These are phyloP conservation scores for Orgyia antiqua DNA, from an alignment of 2,888 invertebrate genomes.

Conservation along the genomic window DNA sequence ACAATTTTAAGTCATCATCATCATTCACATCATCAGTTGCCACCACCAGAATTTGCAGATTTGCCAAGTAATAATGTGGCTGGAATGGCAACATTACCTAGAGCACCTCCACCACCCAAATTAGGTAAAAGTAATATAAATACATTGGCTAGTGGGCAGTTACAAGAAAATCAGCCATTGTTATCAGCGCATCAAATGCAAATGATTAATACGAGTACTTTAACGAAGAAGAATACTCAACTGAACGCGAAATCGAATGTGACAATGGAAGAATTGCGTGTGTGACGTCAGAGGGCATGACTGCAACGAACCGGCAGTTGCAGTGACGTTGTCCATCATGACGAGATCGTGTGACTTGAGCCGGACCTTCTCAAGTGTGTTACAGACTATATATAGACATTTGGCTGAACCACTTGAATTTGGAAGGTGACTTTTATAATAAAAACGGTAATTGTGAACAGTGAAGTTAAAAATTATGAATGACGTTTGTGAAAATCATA, in stretches of 20 bases:
- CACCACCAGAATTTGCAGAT: conserved; percentile 91
- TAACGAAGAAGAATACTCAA: conserved; percentile 87
- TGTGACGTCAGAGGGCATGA: conserved; percentile 85
- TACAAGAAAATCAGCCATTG: conserved; percentile 83
- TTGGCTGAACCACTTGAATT: conserved; percentile 28
- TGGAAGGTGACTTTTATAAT: conserved; percentile 28
- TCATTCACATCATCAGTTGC: conserved; percentile 86
- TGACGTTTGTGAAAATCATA: conserved; percentile 32
- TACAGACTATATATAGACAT: conserved; percentile 59
- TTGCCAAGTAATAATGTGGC: conserved; percentile 82
- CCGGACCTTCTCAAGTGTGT: conserved; percentile 74
- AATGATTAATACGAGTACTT: conserved; percentile 85
- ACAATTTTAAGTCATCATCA: conserved; percentile 87
- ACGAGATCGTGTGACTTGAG: conserved; percentile 75
- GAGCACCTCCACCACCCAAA: conserved; percentile 87
- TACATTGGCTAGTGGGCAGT: conserved; percentile 76
- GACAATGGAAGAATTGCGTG: conserved; percentile 89
- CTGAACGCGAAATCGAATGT: conserved; percentile 79
- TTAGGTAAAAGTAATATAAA: conserved; percentile 80
- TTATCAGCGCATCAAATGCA: conserved; percentile 87
- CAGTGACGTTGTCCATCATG: conserved; percentile 70
- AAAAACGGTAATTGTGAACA: conserved; percentile 13
- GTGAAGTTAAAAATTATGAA: conserved; percentile 10
- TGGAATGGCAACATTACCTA: conserved; percentile 79
- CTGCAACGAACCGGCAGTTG: conserved; percentile 76